phyloP scores from a whole-genome alignment of 2,797 vertebrate genomes.

The Eulemur rubriventer region DNA sequence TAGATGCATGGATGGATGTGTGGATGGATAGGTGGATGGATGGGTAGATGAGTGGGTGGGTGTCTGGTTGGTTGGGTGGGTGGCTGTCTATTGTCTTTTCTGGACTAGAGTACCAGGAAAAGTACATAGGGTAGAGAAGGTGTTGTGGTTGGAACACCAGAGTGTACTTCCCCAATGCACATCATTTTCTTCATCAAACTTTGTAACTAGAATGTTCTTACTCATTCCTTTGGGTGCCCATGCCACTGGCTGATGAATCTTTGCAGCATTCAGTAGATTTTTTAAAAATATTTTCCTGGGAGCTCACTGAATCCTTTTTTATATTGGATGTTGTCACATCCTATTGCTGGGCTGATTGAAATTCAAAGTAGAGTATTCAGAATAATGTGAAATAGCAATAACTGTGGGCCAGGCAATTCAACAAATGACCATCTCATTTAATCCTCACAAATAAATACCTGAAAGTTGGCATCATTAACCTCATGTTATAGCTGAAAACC shows the following conservation, averaged over 20 bases:
- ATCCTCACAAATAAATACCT: background rate
- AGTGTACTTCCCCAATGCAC: accelerated
- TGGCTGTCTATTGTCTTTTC: background rate
- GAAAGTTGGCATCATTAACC: background rate
- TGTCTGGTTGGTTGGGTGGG: background rate
- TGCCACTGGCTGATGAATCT: background rate
- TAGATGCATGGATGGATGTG: accelerated
- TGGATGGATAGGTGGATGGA: background rate
- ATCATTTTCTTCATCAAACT: background rate
- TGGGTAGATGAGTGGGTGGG: background rate
- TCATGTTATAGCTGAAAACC: background rate
- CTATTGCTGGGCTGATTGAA: background rate
- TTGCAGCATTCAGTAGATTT: background rate
- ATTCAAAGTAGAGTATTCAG: background rate
- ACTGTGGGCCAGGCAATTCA: background rate
- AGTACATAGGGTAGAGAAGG: background rate
- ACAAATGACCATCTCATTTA: background rate
- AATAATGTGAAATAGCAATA: background rate
- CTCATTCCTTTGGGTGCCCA: too few species aligned
- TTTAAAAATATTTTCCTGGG: background rate
- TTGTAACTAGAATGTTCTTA: background rate
- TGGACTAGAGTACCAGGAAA: background rate
- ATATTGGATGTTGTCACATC: background rate
- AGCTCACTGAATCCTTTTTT: background rate
- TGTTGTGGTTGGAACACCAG: background rate